Conservation (phyloP, 1,140 invertebrate genomes). For the Monochamus saltuarius region DNA sequence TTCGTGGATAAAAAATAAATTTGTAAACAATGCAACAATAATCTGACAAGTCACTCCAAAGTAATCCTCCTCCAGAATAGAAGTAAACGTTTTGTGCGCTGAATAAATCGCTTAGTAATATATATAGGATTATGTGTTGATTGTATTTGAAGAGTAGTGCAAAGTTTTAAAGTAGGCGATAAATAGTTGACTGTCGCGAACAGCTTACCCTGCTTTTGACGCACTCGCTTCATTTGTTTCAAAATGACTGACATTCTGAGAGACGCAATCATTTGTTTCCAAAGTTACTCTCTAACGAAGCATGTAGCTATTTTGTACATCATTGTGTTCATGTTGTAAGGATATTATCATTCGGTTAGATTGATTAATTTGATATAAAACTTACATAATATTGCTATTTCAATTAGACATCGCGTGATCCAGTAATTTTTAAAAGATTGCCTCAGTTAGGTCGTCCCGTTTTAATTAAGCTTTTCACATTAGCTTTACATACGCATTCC, state of each 20-base stretch:
- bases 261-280: constrained; percentile 26
- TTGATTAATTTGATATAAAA: constrained; percentile 5
- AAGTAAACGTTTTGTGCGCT: not conserved
- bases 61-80: too few relatives aligned
- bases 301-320: constrained; percentile 8
- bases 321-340: not conserved
- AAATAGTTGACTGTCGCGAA: constrained; percentile 34
- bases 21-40: too few relatives aligned
- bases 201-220: constrained; percentile 28
- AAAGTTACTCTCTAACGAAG: constrained; percentile 17
- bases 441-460: too few relatives aligned
- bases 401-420: not conserved
- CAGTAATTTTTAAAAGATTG: too few relatives aligned
- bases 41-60: too few relatives aligned
- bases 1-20: too few relatives aligned
- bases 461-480: too few relatives aligned
- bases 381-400: constrained; percentile 5
- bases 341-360: constrained; percentile 2
- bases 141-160: constrained; percentile 22
- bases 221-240: constrained; percentile 29
- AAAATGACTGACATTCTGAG: constrained; percentile 30
- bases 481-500: too few relatives aligned
- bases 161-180: constrained; percentile 29
- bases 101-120: too few relatives aligned
- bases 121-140: constrained; percentile 4